phyloP scores from a whole-genome alignment of 2,797 vertebrate genomes.

The Chromis chromis region DNA sequence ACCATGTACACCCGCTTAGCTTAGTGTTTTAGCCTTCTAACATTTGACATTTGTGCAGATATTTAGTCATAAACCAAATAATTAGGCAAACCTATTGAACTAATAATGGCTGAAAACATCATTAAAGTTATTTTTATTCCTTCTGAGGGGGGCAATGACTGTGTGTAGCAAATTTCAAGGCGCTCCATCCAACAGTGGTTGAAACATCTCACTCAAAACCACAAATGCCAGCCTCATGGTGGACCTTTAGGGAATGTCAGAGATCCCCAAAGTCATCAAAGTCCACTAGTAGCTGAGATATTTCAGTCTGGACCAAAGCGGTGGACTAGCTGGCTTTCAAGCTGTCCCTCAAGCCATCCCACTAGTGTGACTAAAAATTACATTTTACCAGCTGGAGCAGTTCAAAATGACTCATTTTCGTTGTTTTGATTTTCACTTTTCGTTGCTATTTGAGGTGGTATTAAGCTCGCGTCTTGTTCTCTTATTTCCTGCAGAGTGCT shows the following conservation, averaged over 20 bases:
- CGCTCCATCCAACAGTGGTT: slow-evolving; percentile 18
- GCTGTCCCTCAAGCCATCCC: background rate
- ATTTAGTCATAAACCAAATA: too few relatives aligned
- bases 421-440: background rate
- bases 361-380: background rate
- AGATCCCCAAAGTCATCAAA: slow-evolving; percentile 30
- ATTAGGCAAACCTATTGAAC: too few relatives aligned
- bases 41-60: background rate
- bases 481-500: slow-evolving; percentile 84
- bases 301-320: slow-evolving; percentile 11
- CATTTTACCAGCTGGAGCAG: background rate
- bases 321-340: background rate
- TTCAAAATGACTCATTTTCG: background rate
- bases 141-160: background rate
- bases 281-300: slow-evolving; percentile 17
- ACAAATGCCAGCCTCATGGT: slow-evolving; percentile 46
- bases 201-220: slow-evolving; percentile 47
- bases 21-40: background rate
- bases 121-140: background rate
- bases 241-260: slow-evolving; percentile 38
- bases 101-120: too few relatives aligned
- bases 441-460: background rate
- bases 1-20: background rate
- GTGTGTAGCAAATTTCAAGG: slow-evolving; percentile 1
- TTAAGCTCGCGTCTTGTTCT: background rate